These are phyloP conservation scores for Pammene fasciana DNA, from an alignment of 2,888 invertebrate species.

Conservation along the genomic window DNA sequence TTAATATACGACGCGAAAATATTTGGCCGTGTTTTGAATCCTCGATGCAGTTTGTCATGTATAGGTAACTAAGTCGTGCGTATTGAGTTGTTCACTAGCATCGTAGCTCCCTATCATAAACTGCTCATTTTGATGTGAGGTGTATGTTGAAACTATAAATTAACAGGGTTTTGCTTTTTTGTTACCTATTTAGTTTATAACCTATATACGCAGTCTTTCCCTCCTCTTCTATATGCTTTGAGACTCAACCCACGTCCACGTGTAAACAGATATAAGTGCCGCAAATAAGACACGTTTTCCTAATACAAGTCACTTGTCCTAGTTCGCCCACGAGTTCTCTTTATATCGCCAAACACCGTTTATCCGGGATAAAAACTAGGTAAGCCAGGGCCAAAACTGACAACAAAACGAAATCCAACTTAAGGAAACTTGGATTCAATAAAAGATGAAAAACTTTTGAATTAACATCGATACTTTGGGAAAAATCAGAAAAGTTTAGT, in stretches of 20 bases:
- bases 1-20: too few species aligned
- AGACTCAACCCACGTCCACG: neutral
- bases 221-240: too few species aligned
- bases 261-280: neutral
- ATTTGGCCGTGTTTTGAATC: too few species aligned
- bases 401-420: neutral
- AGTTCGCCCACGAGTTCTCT: neutral
- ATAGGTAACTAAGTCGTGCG: too few species aligned
- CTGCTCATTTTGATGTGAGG: too few species aligned
- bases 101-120: too few species aligned
- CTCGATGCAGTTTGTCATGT: too few species aligned
- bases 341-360: conserved; percentile 15
- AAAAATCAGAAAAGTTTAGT: neutral
- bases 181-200: neutral
- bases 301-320: conserved; percentile 4
- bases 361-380: conserved; percentile 9
- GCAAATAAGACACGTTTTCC: conserved; percentile 1
- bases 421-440: conserved; percentile 8
- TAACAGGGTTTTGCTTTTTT: neutral
- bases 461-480: neutral
- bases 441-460: conserved; percentile 1
- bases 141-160: too few species aligned
- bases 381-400: conserved; percentile 2
- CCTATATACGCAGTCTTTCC: too few species aligned
- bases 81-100: too few species aligned